phyloP scores from a whole-genome alignment of 2,797 vertebrate species.

The Melopsittacus undulatus region DNA sequence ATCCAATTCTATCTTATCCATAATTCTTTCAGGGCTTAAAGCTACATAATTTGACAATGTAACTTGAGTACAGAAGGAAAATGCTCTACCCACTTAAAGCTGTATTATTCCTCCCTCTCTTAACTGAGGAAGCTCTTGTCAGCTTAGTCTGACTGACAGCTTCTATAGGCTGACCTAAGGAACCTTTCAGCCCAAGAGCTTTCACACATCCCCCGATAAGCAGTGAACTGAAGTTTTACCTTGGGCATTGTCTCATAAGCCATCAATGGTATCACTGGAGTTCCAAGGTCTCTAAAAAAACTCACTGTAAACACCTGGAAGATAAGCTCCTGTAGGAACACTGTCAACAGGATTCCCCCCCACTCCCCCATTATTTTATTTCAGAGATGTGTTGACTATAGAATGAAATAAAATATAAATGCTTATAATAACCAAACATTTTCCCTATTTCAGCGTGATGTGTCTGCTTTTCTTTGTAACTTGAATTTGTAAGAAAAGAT shows the following conservation, averaged over 20 bases:
- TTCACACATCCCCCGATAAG: neutral
- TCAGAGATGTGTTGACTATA: conserved; percentile 22
- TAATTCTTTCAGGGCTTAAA: neutral
- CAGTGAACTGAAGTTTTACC: conserved; percentile 23
- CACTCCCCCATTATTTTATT: neutral
- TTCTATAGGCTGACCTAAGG: conserved; percentile 31
- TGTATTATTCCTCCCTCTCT: neutral
- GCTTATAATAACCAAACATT: neutral
- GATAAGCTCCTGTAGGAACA: conserved; percentile 3
- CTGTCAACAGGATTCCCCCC: neutral
- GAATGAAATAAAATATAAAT: neutral
- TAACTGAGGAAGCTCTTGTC: neutral
- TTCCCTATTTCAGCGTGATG: neutral
- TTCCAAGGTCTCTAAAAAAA: conserved; percentile 21
- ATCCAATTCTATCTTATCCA: neutral
- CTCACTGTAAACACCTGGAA: conserved; percentile 27
- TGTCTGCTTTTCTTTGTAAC: neutral
- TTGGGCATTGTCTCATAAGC: conserved; percentile 5
- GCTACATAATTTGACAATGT: neutral
- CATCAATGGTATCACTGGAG: neutral
- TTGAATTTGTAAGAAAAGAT: neutral
- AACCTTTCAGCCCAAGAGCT: conserved; percentile 27
- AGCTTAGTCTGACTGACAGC: conserved; percentile 47
- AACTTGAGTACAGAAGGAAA: neutral
- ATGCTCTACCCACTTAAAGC: neutral